phyloP scores from a whole-genome alignment of 2,888 invertebrate genomes.

The Tanypteryx hageni region DNA sequence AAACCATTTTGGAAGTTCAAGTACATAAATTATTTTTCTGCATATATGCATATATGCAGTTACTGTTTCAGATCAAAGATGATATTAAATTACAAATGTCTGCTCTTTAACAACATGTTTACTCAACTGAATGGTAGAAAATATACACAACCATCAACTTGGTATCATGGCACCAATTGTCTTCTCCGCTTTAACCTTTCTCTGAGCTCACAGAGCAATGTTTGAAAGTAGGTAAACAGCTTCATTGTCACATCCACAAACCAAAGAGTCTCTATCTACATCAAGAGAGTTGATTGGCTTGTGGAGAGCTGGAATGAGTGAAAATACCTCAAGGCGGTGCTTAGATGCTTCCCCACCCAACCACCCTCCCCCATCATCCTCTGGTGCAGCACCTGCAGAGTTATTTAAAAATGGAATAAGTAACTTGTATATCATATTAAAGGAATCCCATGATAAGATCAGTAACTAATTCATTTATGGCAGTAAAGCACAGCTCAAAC shows the following conservation, averaged over 20 bases:
- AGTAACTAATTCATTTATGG: no score
- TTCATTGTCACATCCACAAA: slow-evolving; percentile 93
- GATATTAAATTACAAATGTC: no score
- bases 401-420: slow-evolving; percentile 68
- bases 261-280: slow-evolving; percentile 83
- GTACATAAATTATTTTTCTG: background rate
- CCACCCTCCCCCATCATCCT: slow-evolving; percentile 65
- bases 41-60: no score
- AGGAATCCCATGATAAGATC: no score
- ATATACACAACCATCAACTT: no score
- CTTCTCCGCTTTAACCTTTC: no score
- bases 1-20: background rate
- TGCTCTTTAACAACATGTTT: no score
- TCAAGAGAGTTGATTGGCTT: slow-evolving; percentile 90
- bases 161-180: no score
- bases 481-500: no score
- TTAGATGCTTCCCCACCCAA: slow-evolving; percentile 47
- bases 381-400: slow-evolving; percentile 66
- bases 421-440: background rate
- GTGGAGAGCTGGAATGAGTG: slow-evolving; percentile 85
- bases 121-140: no score
- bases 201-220: background rate
- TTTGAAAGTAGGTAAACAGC: slow-evolving; percentile 81
- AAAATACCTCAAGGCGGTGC: slow-evolving; percentile 80
- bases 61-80: no score